Evolutionary conservation across 1,140 invertebrate species (phyloP), one percentile per base, ranked within the genome.

Genomic region (Drosophila ercepeae): DNA sequence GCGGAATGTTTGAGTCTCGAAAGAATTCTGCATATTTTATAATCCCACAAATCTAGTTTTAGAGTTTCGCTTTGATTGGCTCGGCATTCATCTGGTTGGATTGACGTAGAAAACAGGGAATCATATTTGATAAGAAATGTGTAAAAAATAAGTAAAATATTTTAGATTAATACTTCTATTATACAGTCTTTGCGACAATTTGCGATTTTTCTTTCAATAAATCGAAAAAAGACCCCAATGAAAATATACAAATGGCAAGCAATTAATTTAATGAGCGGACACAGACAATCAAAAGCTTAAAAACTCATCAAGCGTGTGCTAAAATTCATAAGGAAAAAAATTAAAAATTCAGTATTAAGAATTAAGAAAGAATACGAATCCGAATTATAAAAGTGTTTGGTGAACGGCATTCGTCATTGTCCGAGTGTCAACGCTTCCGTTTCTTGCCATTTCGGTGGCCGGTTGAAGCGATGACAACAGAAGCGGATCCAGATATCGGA

Each of bases 371-470:
- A 27, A 45, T 41, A n/a, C n/a, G n/a, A 21, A 41, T 23, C 16
- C 41, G 25, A 39, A 45, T 32, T 44, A 60, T 53, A 19, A 27
- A 58, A 65, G 36, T 60, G 44, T 60, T 60, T 55, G 55, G 45
- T 46, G 36, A 70, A 21, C 72, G 39, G 59, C 60, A 76, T 59
- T 75, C 68, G 73, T 81, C 78, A 72, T 75, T 81, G 72, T 81
- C 60, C n/a, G 52, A 71, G 21, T 78, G 75, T 78, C 75, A 69
- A 68, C 69, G 75, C 69, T 82, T 81, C 67, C 78, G 78, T 69
- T 58, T 63, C 36, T 39, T 16, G n/a, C 16, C 39, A 59, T 46
- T 63, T 34, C 58, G 52, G 58, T 61, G 52, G 58, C 39, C 16
- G 19, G 36, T 14, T 42, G 16, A n/a, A 11, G 23, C 41, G 58